Conservation (phyloP, 1,140 invertebrate species). For the Potamilus streckersoni region DNA sequence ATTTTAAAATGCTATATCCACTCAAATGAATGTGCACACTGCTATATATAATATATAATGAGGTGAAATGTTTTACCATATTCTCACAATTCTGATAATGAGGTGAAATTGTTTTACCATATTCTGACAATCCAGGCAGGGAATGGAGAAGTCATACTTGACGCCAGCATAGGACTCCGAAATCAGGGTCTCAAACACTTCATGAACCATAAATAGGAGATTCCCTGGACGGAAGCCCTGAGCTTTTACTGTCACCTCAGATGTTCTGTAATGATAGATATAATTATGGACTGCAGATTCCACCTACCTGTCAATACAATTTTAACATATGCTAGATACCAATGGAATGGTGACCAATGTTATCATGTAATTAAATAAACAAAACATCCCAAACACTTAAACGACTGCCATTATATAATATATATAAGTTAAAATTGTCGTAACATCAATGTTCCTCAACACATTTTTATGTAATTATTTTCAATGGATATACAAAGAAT, state of each 20-base stretch:
- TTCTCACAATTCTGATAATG: conserved; percentile 43
- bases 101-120: conserved; percentile 34
- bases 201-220: conserved; percentile 62
- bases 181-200: conserved; percentile 63
- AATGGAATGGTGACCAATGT: not conserved
- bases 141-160: conserved; percentile 60
- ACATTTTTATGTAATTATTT: not conserved
- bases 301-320: not conserved
- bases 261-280: conserved; percentile 40
- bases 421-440: too few species aligned
- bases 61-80: conserved; percentile 34
- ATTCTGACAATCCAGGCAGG: conserved; percentile 61
- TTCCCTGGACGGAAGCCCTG: conserved; percentile 63
- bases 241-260: conserved; percentile 52
- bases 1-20: too few species aligned
- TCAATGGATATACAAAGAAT: not conserved
- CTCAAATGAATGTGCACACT: too few species aligned
- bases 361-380: not conserved
- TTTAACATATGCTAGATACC: not conserved
- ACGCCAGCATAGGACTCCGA: conserved; percentile 63
- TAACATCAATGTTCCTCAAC: not conserved
- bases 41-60: conserved; percentile 32
- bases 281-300: not conserved
- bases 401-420: too few species aligned
- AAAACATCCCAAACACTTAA: not conserved